Conservation (phyloP, 1,140 invertebrate species). For the honey bee (Apis mellifera) region DNA sequence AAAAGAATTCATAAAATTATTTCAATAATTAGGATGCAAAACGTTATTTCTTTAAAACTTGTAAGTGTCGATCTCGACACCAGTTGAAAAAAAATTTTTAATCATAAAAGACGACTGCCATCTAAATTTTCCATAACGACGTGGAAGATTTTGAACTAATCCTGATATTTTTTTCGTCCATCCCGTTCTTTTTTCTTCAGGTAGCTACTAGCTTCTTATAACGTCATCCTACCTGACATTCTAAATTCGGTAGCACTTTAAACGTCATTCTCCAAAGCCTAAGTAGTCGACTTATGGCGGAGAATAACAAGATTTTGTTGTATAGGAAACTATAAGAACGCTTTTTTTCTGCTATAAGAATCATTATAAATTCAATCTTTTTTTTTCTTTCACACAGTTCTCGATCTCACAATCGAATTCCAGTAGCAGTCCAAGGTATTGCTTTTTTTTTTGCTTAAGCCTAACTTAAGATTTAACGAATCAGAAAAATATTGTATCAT, state of each 20-base stretch:
- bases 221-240: neutral
- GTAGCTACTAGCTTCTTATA: slow-evolving; percentile 6
- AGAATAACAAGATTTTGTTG: neutral
- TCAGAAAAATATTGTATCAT: neutral
- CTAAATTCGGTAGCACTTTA: slow-evolving; percentile 29
- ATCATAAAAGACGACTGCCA: no score
- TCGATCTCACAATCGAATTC: neutral
- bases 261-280: slow-evolving; percentile 8
- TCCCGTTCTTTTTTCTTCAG: neutral
- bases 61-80: no score
- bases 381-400: neutral
- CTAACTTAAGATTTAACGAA: no score
- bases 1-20: no score
- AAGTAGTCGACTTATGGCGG: slow-evolving; percentile 3
- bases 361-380: neutral
- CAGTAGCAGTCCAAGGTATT: neutral
- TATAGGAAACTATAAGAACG: neutral
- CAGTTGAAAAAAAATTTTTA: neutral
- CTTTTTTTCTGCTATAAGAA: neutral
- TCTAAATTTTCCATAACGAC: neutral
- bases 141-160: slow-evolving; percentile 16
- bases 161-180: neutral
- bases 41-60: no score
- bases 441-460: neutral
- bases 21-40: no score